Evolutionary conservation across 2,113 vertebrate genomes (phyloP).

Genomic region (Hemicordylus capensis): DNA sequence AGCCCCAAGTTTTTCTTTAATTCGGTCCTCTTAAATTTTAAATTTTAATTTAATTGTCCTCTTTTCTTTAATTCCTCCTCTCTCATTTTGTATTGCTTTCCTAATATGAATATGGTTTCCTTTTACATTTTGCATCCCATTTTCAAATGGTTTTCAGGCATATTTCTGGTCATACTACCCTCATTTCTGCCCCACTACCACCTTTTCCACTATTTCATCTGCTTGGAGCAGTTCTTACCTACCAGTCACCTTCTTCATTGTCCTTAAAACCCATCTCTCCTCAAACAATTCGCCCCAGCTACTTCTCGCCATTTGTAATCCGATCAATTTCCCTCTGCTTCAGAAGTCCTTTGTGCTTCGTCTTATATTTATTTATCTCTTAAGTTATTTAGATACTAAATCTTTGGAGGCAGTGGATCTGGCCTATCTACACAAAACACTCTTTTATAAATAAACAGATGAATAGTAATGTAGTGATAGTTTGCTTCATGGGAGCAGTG

Average conservation of each 20-base stretch:
- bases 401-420: slow-evolving; percentile 63
- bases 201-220: not conserved
- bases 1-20: too few relatives aligned
- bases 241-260: not conserved
- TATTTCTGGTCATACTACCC: not conserved
- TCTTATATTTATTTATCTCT: slow-evolving; percentile 64
- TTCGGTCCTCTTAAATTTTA: too few relatives aligned
- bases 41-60: not conserved
- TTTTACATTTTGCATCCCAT: not conserved
- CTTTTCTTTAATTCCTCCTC: not conserved
- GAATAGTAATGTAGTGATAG: slow-evolving; percentile 67
- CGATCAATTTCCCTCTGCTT: slow-evolving; percentile 42
- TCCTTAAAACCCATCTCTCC: slow-evolving; percentile 40
- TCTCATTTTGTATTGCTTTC: not conserved
- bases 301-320: slow-evolving; percentile 57
- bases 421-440: slow-evolving; percentile 62
- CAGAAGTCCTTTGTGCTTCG: slow-evolving; percentile 60
- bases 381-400: slow-evolving; percentile 71
- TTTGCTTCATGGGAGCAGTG: slow-evolving; percentile 46
- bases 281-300: slow-evolving; percentile 39
- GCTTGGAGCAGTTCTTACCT: not conserved
- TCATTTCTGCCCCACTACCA: not conserved
- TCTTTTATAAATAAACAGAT: slow-evolving; percentile 57
- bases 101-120: not conserved
- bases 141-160: not conserved